Evolutionary conservation across 2,888 invertebrate genomes (phyloP).

Genomic region (Micropterix aruncella): DNA sequence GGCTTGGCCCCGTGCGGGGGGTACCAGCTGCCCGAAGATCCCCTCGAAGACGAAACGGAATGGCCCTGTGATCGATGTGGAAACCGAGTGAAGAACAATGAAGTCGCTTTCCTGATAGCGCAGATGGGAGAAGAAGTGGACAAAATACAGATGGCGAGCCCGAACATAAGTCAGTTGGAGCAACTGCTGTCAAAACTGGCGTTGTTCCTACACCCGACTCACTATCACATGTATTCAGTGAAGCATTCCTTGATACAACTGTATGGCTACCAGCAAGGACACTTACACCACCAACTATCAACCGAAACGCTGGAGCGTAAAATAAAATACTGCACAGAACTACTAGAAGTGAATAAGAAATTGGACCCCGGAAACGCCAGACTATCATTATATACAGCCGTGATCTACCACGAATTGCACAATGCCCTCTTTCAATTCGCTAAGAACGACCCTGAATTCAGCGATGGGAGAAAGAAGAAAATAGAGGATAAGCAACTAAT

Average conservation of each 20-base stretch:
- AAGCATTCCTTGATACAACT: conserved; percentile 73
- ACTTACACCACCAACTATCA: conserved; percentile 34
- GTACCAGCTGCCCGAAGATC: conserved; percentile 54
- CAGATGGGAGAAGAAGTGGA: conserved; percentile 70
- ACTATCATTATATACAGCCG: conserved; percentile 62
- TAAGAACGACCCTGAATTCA: conserved; percentile 25
- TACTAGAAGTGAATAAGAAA: conserved; percentile 44
- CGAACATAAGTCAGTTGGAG: conserved; percentile 44
- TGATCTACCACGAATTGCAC: conserved; percentile 59
- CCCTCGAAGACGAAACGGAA: conserved; percentile 53
- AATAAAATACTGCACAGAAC: conserved; percentile 49
- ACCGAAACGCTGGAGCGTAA: conserved; percentile 49
- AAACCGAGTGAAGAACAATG: conserved; percentile 45
- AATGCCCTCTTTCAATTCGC: conserved; percentile 37
- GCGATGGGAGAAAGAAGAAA: conserved; percentile 19
- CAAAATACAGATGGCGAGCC: conserved; percentile 42
- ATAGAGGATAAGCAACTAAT: conserved; percentile 27
- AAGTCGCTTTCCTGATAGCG: conserved; percentile 51
- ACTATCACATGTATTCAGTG: conserved; percentile 69
- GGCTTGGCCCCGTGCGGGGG: conserved; percentile 47
- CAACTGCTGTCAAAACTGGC: conserved; percentile 52
- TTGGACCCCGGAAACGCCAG: conserved; percentile 63
- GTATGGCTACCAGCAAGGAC: conserved; percentile 55
- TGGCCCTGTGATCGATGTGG: conserved; percentile 66
- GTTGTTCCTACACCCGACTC: conserved; percentile 67